Evolutionary conservation across 2,113 vertebrate species (phyloP).

Genomic region (Peromyscus californicus): DNA sequence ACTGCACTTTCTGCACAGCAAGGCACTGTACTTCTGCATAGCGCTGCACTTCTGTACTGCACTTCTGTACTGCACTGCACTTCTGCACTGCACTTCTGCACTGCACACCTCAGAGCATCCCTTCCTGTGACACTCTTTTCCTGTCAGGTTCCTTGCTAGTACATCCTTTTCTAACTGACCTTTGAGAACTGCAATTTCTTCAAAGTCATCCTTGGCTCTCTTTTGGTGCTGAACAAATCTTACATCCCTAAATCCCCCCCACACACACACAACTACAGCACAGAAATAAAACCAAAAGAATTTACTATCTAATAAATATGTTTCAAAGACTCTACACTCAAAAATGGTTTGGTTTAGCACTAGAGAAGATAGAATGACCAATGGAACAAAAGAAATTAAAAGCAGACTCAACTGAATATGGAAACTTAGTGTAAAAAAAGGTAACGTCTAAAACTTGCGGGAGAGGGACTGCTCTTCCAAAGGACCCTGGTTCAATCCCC

Average conservation of each 20-base stretch:
- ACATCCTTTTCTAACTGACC: neutral
- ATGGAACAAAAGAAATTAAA: neutral
- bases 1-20: neutral
- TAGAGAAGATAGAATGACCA: slow-evolving; percentile 7
- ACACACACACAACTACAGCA: neutral
- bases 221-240: neutral
- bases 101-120: neutral
- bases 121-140: neutral
- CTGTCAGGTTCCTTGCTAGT: neutral
- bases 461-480: neutral
- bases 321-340: neutral
- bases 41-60: no score
- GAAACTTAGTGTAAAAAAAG: slow-evolving; percentile 44
- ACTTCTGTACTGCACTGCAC: no score
- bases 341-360: neutral
- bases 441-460: neutral
- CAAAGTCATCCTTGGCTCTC: slow-evolving; percentile 9
- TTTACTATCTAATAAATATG: slow-evolving; percentile 41
- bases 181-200: slow-evolving; percentile 32
- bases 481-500: neutral
- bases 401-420: neutral
- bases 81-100: neutral
- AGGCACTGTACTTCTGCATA: no score
- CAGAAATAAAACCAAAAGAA: no score
- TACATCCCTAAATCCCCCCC: neutral